Base-by-base conservation (phyloP, 2,888 invertebrate genomes). In the Ophioninae sp. region DNA sequence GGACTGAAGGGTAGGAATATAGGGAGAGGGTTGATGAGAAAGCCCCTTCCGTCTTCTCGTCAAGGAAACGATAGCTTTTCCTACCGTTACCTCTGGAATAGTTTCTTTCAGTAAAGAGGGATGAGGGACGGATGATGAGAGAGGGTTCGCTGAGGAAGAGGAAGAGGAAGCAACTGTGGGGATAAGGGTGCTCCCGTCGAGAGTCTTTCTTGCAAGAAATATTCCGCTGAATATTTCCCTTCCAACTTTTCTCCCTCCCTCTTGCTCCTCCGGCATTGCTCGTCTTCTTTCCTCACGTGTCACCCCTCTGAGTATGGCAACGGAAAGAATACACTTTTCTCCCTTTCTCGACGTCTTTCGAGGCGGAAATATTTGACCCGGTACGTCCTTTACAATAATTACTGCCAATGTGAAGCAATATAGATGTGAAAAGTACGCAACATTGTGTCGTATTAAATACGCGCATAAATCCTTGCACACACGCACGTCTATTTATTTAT, bases 321-420 rank as follows among this genome's bases (percentile, higher is more conserved):
- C 72, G 77, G 77, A 81, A 78, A 78, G 73, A 78, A 82, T 82
- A 82, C 68, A 78, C 61, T 73, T 79, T 81, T 79, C 41, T 51
- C 22, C 76, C 79, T 64, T 79, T 73, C 71, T 67, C 65, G 79
- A 75, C 78, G 81, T 67, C 75, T 44, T 79, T 64, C 81, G 58
- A 68, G 79, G 76, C 84, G 81, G 79, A 84, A 81, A 84, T 84
- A 81, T 84, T 84, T 81, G 81, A 84, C 84, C 81, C 81, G 79
- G 75, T 64, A 81, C 79, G 75, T 81, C 84, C 72, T 79, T 84
- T 84, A 69, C 81, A 84, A 84, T 81, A 84, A 84, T 84, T 84
- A 81, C 79, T 84, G 63, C 81, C 84, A 81, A 81, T 84, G 84
- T 61, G 65, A 75, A 23, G 56, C 74, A 74, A 69, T 75, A 37